phyloP scores from a whole-genome alignment of 2,888 invertebrate species.

The Ctenicera cuprea region DNA sequence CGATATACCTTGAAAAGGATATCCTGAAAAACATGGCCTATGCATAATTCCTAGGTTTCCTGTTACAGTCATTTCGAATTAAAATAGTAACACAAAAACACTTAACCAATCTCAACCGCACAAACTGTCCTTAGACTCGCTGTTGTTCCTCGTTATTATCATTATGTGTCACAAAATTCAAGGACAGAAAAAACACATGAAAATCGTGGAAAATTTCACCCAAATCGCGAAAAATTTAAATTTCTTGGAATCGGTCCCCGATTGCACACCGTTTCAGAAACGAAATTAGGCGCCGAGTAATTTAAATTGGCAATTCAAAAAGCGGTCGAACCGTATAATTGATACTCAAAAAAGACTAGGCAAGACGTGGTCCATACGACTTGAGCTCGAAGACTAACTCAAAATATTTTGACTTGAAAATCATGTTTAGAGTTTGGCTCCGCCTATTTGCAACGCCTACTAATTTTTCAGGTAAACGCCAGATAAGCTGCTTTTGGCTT shows the following conservation, averaged over 20 bases:
- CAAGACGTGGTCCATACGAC: slow-evolving; percentile 48
- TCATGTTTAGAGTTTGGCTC: slow-evolving; percentile 58
- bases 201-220: neutral
- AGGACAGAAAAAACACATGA: neutral
- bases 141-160: slow-evolving; percentile 16
- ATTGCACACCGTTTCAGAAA: neutral
- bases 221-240: neutral
- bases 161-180: neutral
- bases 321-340: slow-evolving; percentile 37
- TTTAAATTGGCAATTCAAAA: slow-evolving; percentile 28
- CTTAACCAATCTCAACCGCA: slow-evolving; percentile 37
- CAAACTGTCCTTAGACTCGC: slow-evolving; percentile 22
- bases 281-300: slow-evolving; percentile 18
- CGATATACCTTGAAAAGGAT: slow-evolving; percentile 71
- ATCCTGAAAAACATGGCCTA: slow-evolving; percentile 72
- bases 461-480: slow-evolving; percentile 41
- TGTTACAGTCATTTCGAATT: slow-evolving; percentile 70
- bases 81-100: slow-evolving; percentile 31
- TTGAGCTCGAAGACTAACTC: slow-evolving; percentile 59
- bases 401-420: slow-evolving; percentile 62
- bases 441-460: slow-evolving; percentile 60
- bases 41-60: slow-evolving; percentile 72
- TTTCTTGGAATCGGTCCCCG: neutral
- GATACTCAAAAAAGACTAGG: slow-evolving; percentile 27
- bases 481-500: slow-evolving; percentile 7